A percentile compares a stretch with the other conserved stretches of the same genome.
Evolutionary conservation across 2,113 vertebrate genomes (phyloP).

Genomic region (Chloebia gouldiae): DNA sequence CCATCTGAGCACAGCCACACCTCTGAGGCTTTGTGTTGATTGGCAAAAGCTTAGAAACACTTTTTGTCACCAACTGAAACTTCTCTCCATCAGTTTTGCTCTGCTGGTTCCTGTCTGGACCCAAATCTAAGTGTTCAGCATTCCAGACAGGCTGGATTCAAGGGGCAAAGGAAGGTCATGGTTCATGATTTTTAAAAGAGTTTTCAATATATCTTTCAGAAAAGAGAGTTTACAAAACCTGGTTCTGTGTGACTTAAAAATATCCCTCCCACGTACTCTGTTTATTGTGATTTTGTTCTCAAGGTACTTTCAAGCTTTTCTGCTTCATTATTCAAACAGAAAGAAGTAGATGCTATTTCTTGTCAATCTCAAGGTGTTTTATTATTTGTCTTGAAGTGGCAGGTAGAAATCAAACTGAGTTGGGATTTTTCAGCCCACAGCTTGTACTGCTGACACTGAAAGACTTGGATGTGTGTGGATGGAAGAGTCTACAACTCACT

Average conservation of each 20-base stretch:
- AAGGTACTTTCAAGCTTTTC: not conserved
- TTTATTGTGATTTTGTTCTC: not conserved
- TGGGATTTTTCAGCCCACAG: not conserved
- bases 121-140: not conserved
- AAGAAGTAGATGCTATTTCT: not conserved
- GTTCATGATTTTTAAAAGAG: not conserved
- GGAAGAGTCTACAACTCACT: not conserved
- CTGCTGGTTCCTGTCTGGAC: not conserved
- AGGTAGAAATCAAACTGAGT: not conserved
- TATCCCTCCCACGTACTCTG: fast-evolving
- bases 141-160: not conserved
- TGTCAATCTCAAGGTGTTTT: not conserved
- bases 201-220: not conserved
- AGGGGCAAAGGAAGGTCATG: not conserved
- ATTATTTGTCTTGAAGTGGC: not conserved
- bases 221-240: not conserved
- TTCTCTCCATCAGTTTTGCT: not conserved
- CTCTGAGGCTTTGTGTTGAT: not conserved
- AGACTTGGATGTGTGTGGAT: not conserved
- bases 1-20: not conserved
- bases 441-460: not conserved
- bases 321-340: not conserved
- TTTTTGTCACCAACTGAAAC: not conserved
- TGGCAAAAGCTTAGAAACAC: not conserved
- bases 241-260: not conserved